Conservation (phyloP, 2,888 invertebrate genomes). For the Drosophila sordidapex region DNA sequence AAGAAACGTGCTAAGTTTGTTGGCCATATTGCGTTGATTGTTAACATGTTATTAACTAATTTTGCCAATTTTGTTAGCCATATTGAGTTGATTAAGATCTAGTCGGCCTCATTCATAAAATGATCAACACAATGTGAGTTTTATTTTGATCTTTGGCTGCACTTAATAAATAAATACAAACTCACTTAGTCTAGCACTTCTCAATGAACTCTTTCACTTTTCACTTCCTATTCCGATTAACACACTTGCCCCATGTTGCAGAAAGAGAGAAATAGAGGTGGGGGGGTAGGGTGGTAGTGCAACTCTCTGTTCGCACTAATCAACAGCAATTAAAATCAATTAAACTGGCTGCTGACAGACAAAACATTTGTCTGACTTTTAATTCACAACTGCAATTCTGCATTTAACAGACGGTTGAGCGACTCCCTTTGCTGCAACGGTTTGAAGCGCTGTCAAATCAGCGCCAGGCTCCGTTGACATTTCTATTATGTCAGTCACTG, state of each 20-base stretch:
- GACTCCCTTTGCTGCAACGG: neutral
- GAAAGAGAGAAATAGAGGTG: rapidly evolving
- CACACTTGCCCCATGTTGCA: slow-evolving; percentile 24
- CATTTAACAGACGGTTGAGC: neutral
- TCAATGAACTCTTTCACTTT: slow-evolving; percentile 40
- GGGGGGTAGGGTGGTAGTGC: neutral
- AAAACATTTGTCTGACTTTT: slow-evolving; percentile 31
- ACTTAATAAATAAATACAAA: slow-evolving; percentile 11
- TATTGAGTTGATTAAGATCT: neutral
- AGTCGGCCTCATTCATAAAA: neutral
- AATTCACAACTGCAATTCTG: slow-evolving; percentile 13
- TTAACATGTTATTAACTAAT: too few relatives aligned
- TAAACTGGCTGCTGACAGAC: slow-evolving; percentile 67
- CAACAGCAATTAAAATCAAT: slow-evolving; percentile 78
- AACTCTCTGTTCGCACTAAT: slow-evolving; percentile 58
- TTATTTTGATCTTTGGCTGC: neutral
- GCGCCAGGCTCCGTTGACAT: slow-evolving; percentile 72
- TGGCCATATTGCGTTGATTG: neutral
- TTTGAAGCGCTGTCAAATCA: slow-evolving; percentile 66
- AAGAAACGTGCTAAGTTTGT: neutral
- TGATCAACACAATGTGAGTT: neutral
- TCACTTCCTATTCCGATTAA: slow-evolving; percentile 38
- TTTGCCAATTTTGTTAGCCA: too few relatives aligned
- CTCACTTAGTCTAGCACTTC: slow-evolving; percentile 18
- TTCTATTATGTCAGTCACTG: slow-evolving; percentile 82